Base-by-base conservation (phyloP, 2,113 vertebrate genomes). In the Heliornis fulica region DNA sequence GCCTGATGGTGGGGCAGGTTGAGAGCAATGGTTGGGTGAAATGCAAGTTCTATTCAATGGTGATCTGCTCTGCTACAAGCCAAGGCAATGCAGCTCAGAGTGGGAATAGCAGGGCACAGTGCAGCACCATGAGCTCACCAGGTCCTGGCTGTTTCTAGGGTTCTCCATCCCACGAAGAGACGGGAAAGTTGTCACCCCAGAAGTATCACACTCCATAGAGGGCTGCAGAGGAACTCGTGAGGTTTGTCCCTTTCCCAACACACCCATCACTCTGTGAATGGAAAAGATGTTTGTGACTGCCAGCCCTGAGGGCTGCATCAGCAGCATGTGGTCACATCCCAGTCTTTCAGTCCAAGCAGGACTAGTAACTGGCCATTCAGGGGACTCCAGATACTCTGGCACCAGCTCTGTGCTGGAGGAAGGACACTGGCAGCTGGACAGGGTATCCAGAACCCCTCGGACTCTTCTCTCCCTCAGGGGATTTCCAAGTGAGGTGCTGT, bases 191-290 rank as follows among this genome's bases (percentile, higher is more conserved):
- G 50, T 10, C 17, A 54, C 2, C 23, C 28, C 36, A 16, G 12
- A 45, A 38, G 12, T 5, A 41, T 1, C 0, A 0, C 10, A 15
- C 15, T 70, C 19, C 7, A 4, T 16, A 0, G 4, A 59, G 22
- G 5, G 51, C 38, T 66, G 51, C 68, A 70, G 41, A 83, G 36
- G 0, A 12, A 7, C 29, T 66, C 2, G 25, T 2, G 32, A 43
- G 28, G 17, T 32, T 23, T n/a, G 20, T 54, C 51, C 54, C 4
- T 11, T 25, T 65, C 45, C 32, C 14, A 5, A 5, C 0, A 7
- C 25, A 69, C 28, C 54, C 64, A 45, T 21, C 34, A 1, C 17
- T 26, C 34, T 4, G 60, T 7, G 29, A 57, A 79, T 45, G 81
- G 78, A 64, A 79, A 87, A 76, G 40, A 22, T 17, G 21, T 75